Percentiles rank a stretch among this genome's conserved stretches.
Conservation (phyloP, 1,140 invertebrate species). For the Nebria ingens region DNA sequence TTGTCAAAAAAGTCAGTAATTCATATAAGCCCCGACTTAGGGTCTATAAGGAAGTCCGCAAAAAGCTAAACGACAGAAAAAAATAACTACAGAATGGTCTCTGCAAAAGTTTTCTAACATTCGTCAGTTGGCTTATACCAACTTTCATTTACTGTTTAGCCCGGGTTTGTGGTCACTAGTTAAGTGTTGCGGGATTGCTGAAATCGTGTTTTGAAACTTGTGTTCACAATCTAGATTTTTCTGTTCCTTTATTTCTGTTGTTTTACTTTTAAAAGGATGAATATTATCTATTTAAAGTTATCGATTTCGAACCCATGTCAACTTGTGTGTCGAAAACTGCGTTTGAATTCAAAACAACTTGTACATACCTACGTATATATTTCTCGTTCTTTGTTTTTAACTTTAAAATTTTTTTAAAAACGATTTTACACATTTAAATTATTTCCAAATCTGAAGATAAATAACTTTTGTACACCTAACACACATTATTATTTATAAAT, state of each 20-base stretch:
- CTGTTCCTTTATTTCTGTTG: too few relatives aligned
- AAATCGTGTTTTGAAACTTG: not conserved
- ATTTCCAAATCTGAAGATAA: too few relatives aligned
- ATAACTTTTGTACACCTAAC: too few relatives aligned
- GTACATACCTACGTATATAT: too few relatives aligned
- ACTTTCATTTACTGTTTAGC: not conserved
- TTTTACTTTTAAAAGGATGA: not conserved
- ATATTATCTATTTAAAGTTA: too few relatives aligned
- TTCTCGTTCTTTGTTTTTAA: too few relatives aligned
- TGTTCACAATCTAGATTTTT: not conserved
- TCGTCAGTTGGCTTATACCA: not conserved
- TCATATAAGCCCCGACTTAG: not conserved
- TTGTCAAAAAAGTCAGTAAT: conserved; percentile 1
- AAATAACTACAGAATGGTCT: not conserved
- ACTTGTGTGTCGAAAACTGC: too few relatives aligned
- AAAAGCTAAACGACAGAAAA: not conserved
- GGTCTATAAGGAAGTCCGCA: conserved; percentile 5
- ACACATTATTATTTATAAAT: too few relatives aligned
- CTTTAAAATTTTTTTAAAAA: too few relatives aligned
- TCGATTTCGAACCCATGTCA: too few relatives aligned
- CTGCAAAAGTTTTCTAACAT: not conserved
- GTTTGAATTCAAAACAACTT: too few relatives aligned
- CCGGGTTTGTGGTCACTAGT: not conserved
- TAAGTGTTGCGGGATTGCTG: not conserved
- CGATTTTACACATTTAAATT: too few relatives aligned